phyloP scores from a whole-genome alignment of 2,113 vertebrate species.

The Oenanthe melanoleuca region DNA sequence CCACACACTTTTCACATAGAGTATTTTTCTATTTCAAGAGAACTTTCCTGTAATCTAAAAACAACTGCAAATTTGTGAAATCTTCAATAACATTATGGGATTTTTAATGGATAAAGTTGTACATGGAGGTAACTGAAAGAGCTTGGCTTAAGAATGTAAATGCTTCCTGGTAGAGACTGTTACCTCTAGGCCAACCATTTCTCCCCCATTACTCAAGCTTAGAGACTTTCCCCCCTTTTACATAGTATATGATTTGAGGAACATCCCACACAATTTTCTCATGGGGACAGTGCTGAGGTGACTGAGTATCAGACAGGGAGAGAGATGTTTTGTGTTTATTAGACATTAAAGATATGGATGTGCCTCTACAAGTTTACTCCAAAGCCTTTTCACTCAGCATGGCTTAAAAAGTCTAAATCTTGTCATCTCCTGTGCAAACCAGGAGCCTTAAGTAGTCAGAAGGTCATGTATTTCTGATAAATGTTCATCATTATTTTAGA shows the following conservation, averaged over 20 bases:
- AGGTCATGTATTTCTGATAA: not conserved
- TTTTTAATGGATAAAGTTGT: not conserved
- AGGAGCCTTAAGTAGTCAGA: not conserved
- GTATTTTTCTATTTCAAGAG: not conserved
- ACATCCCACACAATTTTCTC: not conserved
- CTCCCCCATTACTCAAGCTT: not conserved
- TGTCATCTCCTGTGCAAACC: not conserved
- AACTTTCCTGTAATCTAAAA: not conserved
- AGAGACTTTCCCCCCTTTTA: not conserved
- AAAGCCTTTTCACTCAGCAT: not conserved
- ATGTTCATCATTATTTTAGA: not conserved
- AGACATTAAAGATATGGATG: not conserved
- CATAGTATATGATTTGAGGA: not conserved
- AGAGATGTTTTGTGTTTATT: not conserved
- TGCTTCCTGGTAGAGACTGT: not conserved
- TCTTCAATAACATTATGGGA: not conserved
- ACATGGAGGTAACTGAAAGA: not conserved
- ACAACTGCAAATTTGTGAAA: not conserved
- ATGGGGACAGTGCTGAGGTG: not conserved
- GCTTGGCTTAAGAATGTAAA: not conserved
- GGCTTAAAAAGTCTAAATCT: not conserved
- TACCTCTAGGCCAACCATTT: not conserved
- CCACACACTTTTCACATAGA: not conserved
- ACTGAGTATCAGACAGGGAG: not conserved
- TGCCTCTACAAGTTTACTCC: not conserved